Evolutionary conservation across 2,797 vertebrate species (phyloP).

Genomic region (Sarcophilus harrisii): DNA sequence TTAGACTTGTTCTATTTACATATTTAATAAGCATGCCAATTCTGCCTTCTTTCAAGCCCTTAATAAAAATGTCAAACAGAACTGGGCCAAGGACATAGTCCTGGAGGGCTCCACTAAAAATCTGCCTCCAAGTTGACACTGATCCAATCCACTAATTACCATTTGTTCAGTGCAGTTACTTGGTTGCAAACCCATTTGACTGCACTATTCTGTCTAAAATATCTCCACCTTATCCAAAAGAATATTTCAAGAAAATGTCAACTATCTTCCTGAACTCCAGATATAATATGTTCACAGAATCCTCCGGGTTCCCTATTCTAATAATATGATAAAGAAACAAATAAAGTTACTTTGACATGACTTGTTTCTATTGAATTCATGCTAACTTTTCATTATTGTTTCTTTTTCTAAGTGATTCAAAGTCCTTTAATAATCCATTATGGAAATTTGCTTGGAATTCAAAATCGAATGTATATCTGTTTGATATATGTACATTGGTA

Average conservation of each 20-base stretch:
- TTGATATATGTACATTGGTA: background rate
- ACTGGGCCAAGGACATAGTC: conserved; percentile 4
- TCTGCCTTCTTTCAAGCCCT: background rate
- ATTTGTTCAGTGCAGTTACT: background rate
- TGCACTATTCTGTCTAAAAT: background rate
- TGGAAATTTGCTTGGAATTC: background rate
- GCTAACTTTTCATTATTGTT: background rate
- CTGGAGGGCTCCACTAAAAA: background rate
- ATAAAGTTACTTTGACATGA: background rate
- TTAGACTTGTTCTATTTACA: background rate
- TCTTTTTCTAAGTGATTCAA: background rate
- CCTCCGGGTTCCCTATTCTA: background rate
- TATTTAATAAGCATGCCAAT: background rate
- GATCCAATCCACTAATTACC: background rate
- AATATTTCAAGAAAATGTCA: background rate
- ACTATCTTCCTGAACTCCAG: background rate
- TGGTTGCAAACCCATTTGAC: background rate
- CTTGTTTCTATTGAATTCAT: background rate
- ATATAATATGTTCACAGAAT: background rate
- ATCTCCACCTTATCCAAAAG: background rate
- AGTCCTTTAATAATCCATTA: background rate
- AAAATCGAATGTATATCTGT: background rate
- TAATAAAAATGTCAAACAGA: background rate
- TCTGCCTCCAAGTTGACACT: background rate
- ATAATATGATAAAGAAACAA: background rate